A percentile compares a stretch with the other conserved stretches of the same genome.
These are phyloP conservation scores for Thymelicus acteon DNA, from an alignment of 2,888 invertebrate genomes.

Conservation along the genomic window DNA sequence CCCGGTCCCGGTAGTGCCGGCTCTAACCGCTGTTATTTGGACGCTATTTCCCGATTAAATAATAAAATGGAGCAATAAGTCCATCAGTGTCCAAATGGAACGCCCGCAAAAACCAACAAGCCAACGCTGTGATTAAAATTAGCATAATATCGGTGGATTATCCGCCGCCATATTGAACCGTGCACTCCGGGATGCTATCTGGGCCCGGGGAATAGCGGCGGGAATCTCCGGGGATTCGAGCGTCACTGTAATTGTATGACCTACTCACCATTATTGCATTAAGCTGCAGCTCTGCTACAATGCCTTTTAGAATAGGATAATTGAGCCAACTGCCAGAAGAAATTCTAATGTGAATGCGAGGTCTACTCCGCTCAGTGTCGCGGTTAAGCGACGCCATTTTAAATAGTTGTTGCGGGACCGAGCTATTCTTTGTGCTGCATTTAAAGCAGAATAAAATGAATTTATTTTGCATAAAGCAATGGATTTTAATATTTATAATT, in stretches of 20 bases:
- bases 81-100: constrained; percentile 35
- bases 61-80: constrained; percentile 37
- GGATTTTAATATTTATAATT: neutral
- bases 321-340: constrained; percentile 36
- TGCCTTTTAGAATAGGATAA: constrained; percentile 35
- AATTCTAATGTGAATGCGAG: constrained; percentile 33
- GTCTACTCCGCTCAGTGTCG: constrained; percentile 16
- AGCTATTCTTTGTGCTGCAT: constrained; percentile 9
- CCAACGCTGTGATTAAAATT: constrained; percentile 43
- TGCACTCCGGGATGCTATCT: constrained; percentile 26
- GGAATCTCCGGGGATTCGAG: constrained; percentile 26
- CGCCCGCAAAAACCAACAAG: constrained; percentile 42
- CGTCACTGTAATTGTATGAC: constrained; percentile 34
- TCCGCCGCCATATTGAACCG: constrained; percentile 35
- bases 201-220: constrained; percentile 19
- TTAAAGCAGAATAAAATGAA: constrained; percentile 1
- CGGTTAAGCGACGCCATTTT: constrained; percentile 19
- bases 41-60: constrained; percentile 35
- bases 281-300: constrained; percentile 28
- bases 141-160: constrained; percentile 44
- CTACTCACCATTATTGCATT: constrained; percentile 37
- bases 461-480: neutral
- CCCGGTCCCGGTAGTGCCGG: neutral
- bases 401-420: constrained; percentile 18
- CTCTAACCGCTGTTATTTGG: constrained; percentile 32